Base-by-base conservation (phyloP, 2,113 vertebrate genomes). In the Arizona elegans region DNA sequence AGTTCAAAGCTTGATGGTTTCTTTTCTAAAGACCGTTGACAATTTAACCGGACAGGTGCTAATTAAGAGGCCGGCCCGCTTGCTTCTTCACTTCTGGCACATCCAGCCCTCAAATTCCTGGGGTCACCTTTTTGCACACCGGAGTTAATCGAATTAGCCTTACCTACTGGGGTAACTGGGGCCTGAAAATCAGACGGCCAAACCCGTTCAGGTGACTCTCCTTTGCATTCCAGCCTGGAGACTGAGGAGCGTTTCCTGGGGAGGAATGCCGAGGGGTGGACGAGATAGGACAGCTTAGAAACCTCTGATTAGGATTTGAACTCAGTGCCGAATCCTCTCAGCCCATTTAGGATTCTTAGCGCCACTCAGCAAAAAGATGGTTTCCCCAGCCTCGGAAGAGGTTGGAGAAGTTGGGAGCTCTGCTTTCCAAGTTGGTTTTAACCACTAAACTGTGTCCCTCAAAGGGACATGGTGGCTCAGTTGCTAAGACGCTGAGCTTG, bases 71-170 rank as follows among this genome's bases (percentile, higher is more conserved):
- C 92, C 96, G 97, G 97, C 95, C 95, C 94, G 90, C 92, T 52
- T 0, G 90, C 81, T 92, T 92, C 90, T 94, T 94, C 91, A 94
- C 96, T 96, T 97, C 97, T 12, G 95, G 93, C 95, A 85, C 91
- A 88, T 95, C 97, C 97, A 97, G 95, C 96, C 94, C 94, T 96
- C 96, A 95, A 58, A 97, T 96, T 96, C 96, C 96, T 96, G 91
- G 89, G 93, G 94, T 94, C 95, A 94, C 94, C 94, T 89, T 92
- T 95, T 95, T 94, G 92, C 88, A 96, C 90, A 6, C 65, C 93
- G 94, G 94, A 95, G 93, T 96, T 94, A 85, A 1, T 96, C 95
- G 95, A 90, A 98, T 94, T 95, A 93, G 92, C 93, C 54, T 94
- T 94, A 92, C 81, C 94, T 95, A 93, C 94, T 88, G 21, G 93